Evolutionary conservation across 2,113 vertebrate species (phyloP), one percentile per base, ranked within the genome.

Genomic region (Caranx melampygus): DNA sequence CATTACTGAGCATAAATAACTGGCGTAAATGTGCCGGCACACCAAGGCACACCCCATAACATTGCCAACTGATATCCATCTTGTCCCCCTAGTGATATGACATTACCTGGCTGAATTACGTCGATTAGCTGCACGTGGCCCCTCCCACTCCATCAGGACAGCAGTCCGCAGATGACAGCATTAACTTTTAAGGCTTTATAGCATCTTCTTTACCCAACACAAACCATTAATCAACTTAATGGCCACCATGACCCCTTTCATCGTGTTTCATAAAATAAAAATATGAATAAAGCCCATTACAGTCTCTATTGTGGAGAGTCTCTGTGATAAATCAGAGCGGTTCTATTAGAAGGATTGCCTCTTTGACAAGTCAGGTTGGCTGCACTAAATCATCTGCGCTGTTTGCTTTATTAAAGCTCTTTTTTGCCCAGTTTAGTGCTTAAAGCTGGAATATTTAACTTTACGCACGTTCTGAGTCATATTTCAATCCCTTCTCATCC

Each of bases 1-100:
- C 94, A 95, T 95, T 95, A 94, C 80, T 35, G 87, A 72, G 80
- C 86, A 94, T 95, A 95, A 95, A 95, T 95, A 95, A 95, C 92
- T 82, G 42, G 77, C 83, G 74, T 95, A 94, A 95, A 95, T 92
- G 94, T 95, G 94, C 88, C 92, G 49, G 71, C 80, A 67, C 84
- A 34, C 86, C 79, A 86, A 75, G 77, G 90, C 92, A 90, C 85
- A 79, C 88, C 90, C 90, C 83, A 82, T 90, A 95, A 95, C 89
- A 87, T 88, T 90, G 93, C 93, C 94, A 93, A 93, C 89, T 67
- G 84, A 92, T 89, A 94, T 95, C 91, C 89, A 88, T 94, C 94
- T 94, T 91, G 91, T 91, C 91, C 82, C 71, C 20, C 59, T 83
- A 82, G 88, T 92, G 90, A 94, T 93, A 90, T 84, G 70, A 89